Evolutionary conservation across 2,888 invertebrate species (phyloP).

Genomic region (Choristoneura rosaceana): DNA sequence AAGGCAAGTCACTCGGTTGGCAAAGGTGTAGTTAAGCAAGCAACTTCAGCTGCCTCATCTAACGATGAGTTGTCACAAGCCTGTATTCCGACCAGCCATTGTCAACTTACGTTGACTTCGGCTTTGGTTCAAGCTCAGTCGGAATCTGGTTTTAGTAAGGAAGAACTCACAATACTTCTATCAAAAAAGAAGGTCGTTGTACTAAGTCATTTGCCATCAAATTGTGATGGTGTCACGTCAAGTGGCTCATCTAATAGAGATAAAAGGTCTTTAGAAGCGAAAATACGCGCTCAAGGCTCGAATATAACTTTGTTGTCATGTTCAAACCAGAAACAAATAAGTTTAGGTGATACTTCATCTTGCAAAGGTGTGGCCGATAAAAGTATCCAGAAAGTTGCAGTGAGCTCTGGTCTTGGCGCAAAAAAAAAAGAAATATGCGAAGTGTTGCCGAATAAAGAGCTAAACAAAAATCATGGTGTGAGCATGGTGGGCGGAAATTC

Average conservation of each 20-base stretch:
- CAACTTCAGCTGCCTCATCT: neutral
- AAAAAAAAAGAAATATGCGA: neutral
- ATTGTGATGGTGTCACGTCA: neutral
- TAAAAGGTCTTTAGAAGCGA: neutral
- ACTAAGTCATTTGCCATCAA: neutral
- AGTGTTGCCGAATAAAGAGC: neutral
- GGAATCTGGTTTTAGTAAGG: neutral
- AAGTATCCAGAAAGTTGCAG: neutral
- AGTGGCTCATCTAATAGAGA: neutral
- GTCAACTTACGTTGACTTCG: neutral
- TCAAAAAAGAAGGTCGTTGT: slow-evolving; percentile 1
- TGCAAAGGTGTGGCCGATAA: neutral
- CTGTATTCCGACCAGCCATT: neutral
- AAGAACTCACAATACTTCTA: neutral
- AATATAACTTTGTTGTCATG: neutral
- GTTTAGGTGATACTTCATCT: neutral
- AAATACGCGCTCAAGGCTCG: neutral
- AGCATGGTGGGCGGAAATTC: slow-evolving; percentile 6
- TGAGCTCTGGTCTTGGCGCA: neutral
- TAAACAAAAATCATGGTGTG: neutral
- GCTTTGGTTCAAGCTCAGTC: slow-evolving; percentile 1
- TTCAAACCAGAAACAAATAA: neutral
- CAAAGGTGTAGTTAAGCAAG: neutral
- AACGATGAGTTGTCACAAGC: neutral
- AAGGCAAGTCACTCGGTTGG: slow-evolving; percentile 3